Evolutionary conservation across 2,888 invertebrate genomes (phyloP).

Genomic region (Tetranychus truncatus): DNA sequence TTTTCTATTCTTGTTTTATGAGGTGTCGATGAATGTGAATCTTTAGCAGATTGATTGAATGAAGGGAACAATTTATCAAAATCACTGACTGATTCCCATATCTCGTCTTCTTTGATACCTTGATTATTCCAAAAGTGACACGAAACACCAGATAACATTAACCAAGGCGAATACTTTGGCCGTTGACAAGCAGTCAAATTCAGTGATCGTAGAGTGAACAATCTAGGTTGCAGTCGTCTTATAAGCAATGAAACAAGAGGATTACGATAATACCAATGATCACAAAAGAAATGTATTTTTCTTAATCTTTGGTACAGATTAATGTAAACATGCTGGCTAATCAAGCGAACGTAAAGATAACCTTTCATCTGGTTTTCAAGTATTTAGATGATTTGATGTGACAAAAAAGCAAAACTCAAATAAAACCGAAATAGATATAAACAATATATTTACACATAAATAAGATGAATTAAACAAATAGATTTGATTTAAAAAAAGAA

Average conservation of each 20-base stretch:
- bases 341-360: slow-evolving; percentile 15
- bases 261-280: slow-evolving; percentile 14
- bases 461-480: too few relatives aligned
- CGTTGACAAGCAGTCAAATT: too few relatives aligned
- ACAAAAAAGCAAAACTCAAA: too few relatives aligned
- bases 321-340: slow-evolving; percentile 25
- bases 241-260: too few relatives aligned
- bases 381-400: too few relatives aligned
- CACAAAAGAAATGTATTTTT: slow-evolving; percentile 23
- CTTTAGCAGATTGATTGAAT: background rate
- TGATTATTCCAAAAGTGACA: slow-evolving; percentile 23
- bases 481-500: too few relatives aligned
- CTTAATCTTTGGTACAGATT: slow-evolving; percentile 23
- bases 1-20: too few relatives aligned
- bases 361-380: too few relatives aligned
- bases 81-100: slow-evolving; percentile 15
- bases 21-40: background rate
- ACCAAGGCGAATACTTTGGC: background rate
- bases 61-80: slow-evolving; percentile 13
- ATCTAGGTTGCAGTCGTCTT: too few relatives aligned
- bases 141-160: slow-evolving; percentile 18
- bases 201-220: too few relatives aligned
- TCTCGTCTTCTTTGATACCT: slow-evolving; percentile 26
- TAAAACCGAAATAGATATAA: too few relatives aligned
- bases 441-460: too few relatives aligned